A percentile compares a stretch with the other conserved stretches of the same genome.
phyloP scores from a whole-genome alignment of 2,113 vertebrate genomes.

The Phycodurus eques region DNA sequence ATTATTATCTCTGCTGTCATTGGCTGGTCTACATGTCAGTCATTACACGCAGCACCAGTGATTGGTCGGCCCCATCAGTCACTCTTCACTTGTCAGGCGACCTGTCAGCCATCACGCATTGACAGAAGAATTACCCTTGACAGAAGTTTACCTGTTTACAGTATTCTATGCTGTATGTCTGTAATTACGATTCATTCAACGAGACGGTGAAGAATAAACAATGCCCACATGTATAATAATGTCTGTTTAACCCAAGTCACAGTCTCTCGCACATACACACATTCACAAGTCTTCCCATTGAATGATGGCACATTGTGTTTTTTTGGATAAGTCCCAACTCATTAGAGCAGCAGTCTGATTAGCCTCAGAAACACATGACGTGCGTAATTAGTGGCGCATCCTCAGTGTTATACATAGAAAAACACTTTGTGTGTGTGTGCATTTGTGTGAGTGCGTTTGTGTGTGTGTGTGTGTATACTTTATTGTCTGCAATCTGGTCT shows the following conservation, averaged over 20 bases:
- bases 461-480: not conserved
- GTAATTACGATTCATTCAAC: not conserved
- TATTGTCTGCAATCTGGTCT: not conserved
- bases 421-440: not conserved
- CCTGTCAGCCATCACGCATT: no score
- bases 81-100: no score
- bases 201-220: not conserved
- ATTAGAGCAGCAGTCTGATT: slow-evolving; percentile 65
- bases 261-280: not conserved
- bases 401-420: slow-evolving; percentile 10
- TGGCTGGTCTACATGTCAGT: no score
- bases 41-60: no score
- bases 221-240: not conserved
- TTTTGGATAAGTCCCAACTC: slow-evolving; percentile 52
- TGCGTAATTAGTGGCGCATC: slow-evolving; percentile 59
- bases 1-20: no score
- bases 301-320: slow-evolving; percentile 34
- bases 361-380: slow-evolving; percentile 60
- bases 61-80: no score
- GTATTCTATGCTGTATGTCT: not conserved
- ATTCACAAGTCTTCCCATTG: slow-evolving; percentile 1
- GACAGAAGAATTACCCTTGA: no score
- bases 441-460: not conserved
- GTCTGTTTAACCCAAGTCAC: not conserved
- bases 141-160: no score